Evolutionary conservation across 1,140 invertebrate genomes (phyloP), one percentile per base, ranked within the genome.

Genomic region (Bombus consobrinus): DNA sequence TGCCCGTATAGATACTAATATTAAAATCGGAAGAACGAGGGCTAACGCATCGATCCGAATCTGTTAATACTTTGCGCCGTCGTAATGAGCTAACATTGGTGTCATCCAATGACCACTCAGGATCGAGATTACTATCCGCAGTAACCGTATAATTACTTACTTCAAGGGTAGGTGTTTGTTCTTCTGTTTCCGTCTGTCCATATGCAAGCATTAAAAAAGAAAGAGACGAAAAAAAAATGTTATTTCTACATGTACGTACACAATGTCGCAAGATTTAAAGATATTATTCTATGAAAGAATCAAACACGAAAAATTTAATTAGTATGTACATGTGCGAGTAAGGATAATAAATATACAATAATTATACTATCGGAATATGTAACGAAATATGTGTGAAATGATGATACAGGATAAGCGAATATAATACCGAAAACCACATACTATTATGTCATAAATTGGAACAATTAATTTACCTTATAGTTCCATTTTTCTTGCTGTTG

Each of bases 141-240:
- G 81, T 92, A 91, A 91, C 68, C 64, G 79, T 87, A 64, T 76
- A 92, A 90, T 91, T 96, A 96, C 96, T 96, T 96, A 96, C 96
- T 95, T 96, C 95, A 89, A 94, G 90, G 43, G 94, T 93, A 68
- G 94, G 41, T 71, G 93, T 83, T 91, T 95, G 96, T 90, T 95
- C 94, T 90, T 95, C 95, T 87, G 93, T 95, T 93, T 96, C 94
- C 92, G 94, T 94, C 95, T 96, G 95, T 95, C 91, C 89, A 73
- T 83, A 75, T 83, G 93, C n/a, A 88, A 93, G 92, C 92, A 92
- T 94, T 90, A 93, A 94, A 86, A 95, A 94, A 94, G 73, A 94
- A 78, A 93, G 80, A 79, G 89, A 86, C 5, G 22, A 22, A 59
- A 68, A 74, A 80, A 84, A 69, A 59, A 15, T 34, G 71, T 81